Base-by-base conservation (phyloP, 2,888 invertebrate genomes). In the Monochamus alternatus region DNA sequence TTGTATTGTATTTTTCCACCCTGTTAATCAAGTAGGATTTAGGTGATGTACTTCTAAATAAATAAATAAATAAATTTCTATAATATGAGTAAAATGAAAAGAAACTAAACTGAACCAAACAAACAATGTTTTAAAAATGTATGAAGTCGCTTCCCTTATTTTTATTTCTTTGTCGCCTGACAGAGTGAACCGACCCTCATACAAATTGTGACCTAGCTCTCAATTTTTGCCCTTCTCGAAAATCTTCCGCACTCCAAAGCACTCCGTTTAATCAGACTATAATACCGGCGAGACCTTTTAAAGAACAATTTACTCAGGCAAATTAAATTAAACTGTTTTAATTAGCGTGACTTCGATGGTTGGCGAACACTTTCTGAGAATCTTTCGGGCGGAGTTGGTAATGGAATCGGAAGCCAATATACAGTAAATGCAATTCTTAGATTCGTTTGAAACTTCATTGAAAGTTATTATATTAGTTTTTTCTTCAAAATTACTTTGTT, bases 241-340 rank as follows among this genome's bases (percentile, higher is more conserved):
- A 65, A 32, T 14, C 55, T 52, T 66, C 32, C 66, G 30, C 14
- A 38, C 44, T 32, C 52, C 31, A 5, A 8, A n/a, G 52, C 31
- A n/a, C 31, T 66, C 32, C 32, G 66, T 66, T 66, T 66, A 66
- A 66, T 66, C 66, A 66, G 52, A 30, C 8, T 52, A 55, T 55
- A 52, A 52, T 52, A 66, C 52, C 32, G n/a, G 51, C 4, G 52
- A 30, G 5, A 3, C 47, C 66, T 30, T 55, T 66, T 52, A 66
- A 66, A 66, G 66, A 66, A 38, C 51, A 55, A 32, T 55, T 55
- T 52, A 66, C 66, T 66, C 32, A 44, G 31, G 66, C 66, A 66
- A 66, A 66, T 66, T 66, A 22, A 52, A 55, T 66, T 52, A 52
- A 66, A 32, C 52, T 66, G 66, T 51, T 52, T 51, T 66, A 66